Evolutionary conservation across 2,113 vertebrate species (phyloP), one percentile per base, ranked within the genome.

Genomic region (Cyprinodon variegatus): DNA sequence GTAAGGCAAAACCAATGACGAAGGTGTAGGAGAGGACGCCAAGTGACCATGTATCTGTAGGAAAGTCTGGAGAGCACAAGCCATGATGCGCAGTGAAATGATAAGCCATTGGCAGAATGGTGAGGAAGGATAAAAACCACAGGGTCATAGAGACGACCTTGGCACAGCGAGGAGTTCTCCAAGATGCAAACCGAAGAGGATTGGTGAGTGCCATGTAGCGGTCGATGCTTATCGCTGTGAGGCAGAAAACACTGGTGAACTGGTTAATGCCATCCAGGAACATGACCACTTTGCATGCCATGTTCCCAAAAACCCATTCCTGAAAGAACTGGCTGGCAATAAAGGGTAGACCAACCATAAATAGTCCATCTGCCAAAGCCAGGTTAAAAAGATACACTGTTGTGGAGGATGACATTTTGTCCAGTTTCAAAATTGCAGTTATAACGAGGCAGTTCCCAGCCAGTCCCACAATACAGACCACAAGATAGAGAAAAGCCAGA

Each of bases 301-400:
- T 1, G 41, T 93, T 85, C 0, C 95, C 94, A 13, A 95, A 94
- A 20, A 91, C 65, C 95, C 95, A 95, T 4, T 88, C 86, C 48
- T 86, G 87, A 53, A 94, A 93, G 82, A 93, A 93, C 85, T 95
- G 95, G 70, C 87, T 90, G 0, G 88, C 93, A 0, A 95, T 85
- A 46, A 95, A 95, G 1, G 94, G 94, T 2, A 95, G 91, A 0
- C 93, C 92, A 0, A 93, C 82, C 94, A 95, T 95, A 85, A 95
- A 95, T 9, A 95, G 92, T 3, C 93, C 94, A 11, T 95, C 95
- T 0, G 95, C 95, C 68, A 95, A 11, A 0, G 94, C 94, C 85
- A 95, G 87, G 76, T 95, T 94, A 76, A 95, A 92, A n/a, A 95
- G 91, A 63, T 95, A 95, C 40, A 95, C 94, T 0, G 92, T 95